Base-by-base conservation (phyloP, 1,140 invertebrate genomes). In the Aphelenchoides besseyi region DNA sequence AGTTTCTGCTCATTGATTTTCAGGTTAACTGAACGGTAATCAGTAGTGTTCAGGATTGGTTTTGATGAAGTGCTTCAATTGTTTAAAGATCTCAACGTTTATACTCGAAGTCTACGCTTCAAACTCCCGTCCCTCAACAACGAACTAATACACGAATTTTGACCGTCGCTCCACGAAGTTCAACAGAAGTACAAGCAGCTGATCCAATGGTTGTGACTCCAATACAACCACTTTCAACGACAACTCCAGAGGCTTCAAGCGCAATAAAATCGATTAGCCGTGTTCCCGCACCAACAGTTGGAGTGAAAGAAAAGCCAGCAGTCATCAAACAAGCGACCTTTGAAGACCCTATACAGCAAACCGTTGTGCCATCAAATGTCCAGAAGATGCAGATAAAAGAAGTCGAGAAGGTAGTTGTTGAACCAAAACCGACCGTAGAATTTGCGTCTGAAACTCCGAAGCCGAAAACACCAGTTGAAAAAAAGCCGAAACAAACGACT, bases 401-500 rank as follows among this genome's bases (percentile, higher is more conserved):
- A n/a, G n/a, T n/a, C n/a, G n/a, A n/a, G n/a, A n/a, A n/a, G 41
- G 41, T 23, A 23, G 41, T 23, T 48, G 41, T 12, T 23, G 12
- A 23, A 48, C 41, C 41, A 23, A 12, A n/a, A 12, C 23, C 41
- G 41, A 48, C 41, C 41, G 41, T 48, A 12, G 41, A 12, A 23
- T 48, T 48, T 23, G 41, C 41, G 12, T 23, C 41, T 23, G 41
- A 48, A 48, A 23, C 23, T 48, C 41, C 12, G 23, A 48, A 48
- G 41, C 12, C 59, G 59, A 28, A 2, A 36, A n/a, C n/a, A 36
- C 16, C n/a, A 61, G 59, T 36, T 29, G 59, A 61, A 61, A 61
- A 61, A 26, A n/a, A 30, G 59, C 2, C 59, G 59, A 52, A 18
- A 28, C n/a, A 36, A n/a, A 52, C n/a, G 48, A 52, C n/a, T 16